Evolutionary conservation across 2,113 vertebrate species (phyloP), one percentile per base, ranked within the genome.

Genomic region (Mionectes macconnelli): DNA sequence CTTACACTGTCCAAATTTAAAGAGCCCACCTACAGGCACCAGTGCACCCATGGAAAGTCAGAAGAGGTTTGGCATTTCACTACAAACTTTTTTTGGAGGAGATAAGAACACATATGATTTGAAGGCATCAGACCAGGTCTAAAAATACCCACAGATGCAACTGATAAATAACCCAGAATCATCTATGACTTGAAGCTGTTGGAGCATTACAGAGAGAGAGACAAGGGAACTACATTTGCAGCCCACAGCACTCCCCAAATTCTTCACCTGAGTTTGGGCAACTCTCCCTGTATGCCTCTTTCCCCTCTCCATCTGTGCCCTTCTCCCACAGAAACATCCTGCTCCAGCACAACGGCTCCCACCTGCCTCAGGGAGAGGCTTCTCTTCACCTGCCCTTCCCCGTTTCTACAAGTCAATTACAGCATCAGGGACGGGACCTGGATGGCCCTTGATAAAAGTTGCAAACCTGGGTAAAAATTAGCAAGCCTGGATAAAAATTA

Each of bases 401-500:
- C 22, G 39, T 1, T 80, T 11, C 74, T 45, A 42, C 28, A 24
- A 78, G 20, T 6, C 40, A 59, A 64, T 2, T 78, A 17, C 47
- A 69, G 4, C 30, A n/a, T 22, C 17, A 10, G 0, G 3, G 7
- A 23, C 70, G 74, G 49, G 2, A 64, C 21, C 14, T 1, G 1
- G 25, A 6, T 1, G 3, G n/a, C 31, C 55, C 4, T 2, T 2
- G 25, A 23, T 14, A 55, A 4, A 37, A 80, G 35, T 2, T 35
- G 56, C 73, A 81, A 87, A 63, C 6, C 23, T 62, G n/a, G 79
- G 63, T 95, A 94, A 96, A 95, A 93, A 87, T 91, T 89, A 90
- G 47, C 82, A 72, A 90, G 30, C 28, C 73, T 76, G n/a, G 89
- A 39, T 95, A 95, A 95, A 95, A 87, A 92, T 96, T 93, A 96